Evolutionary conservation across 2,113 vertebrate genomes (phyloP), one percentile per base, ranked within the genome.

Genomic region (Halcyon senegalensis): DNA sequence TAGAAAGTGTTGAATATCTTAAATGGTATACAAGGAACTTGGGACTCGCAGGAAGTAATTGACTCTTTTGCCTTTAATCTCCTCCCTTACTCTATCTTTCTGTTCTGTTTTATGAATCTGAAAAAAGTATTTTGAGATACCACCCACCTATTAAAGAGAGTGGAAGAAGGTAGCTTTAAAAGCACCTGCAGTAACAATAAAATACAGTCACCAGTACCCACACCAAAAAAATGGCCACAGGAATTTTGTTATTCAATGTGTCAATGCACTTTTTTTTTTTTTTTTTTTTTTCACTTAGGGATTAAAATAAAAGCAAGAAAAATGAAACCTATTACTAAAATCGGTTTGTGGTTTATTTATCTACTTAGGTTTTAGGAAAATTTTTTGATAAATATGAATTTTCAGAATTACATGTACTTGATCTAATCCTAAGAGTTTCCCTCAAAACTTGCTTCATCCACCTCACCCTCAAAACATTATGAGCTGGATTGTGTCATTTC

Each of bases 11-110:
- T 91, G 72, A 95, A 20, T 63, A 74, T 39, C 63, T 84, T 81
- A 72, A 60, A 74, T 69, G 63, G 46, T 56, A 80, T 74, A 87
- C 3, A 66, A 95, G 75, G 76, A 91, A 68, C 80, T 24, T 87
- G 93, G 80, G 66, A 93, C 20, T 44, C 73, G 37, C 30, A 78
- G 79, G 84, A 90, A 79, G 30, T 64, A 89, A 93, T 97, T 94
- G 95, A 97, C n/a, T 85, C 33, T 56, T n/a, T 76, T 85, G 79
- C 63, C 73, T 91, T 87, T 50, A 59, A 68, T 92, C 13, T 12
- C n/a, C 58, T 86, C 50, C 63, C 78, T 89, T 75, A 23, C 19
- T 63, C 69, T 51, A 10, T 16, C 66, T 39, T 51, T 33, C 43
- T 39, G 41, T 51, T 81, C 74, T 75, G 58, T 60, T 82, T 30